A percentile compares a stretch with the other conserved stretches of the same genome.
phyloP scores from a whole-genome alignment of 2,113 vertebrate genomes.

The Silurus asotus region DNA sequence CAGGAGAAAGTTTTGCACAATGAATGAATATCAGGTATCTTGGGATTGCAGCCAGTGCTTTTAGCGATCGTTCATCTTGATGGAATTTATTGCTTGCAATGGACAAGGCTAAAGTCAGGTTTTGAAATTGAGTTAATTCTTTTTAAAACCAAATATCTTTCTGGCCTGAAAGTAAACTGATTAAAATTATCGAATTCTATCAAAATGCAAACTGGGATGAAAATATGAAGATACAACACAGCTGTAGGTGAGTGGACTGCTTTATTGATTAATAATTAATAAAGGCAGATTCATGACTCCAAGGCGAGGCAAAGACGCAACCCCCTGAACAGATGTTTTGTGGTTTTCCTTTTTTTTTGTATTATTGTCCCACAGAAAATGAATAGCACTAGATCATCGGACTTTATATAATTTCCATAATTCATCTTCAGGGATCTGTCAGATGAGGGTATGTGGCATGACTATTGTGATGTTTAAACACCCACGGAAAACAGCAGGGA shows the following conservation, averaged over 20 bases:
- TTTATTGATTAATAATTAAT: slow-evolving; percentile 7
- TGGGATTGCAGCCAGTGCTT: background rate
- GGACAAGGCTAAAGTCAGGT: background rate
- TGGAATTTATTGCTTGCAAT: background rate
- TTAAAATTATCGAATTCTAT: background rate
- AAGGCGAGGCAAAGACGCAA: background rate
- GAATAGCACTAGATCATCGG: slow-evolving; percentile 19
- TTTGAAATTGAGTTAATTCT: background rate
- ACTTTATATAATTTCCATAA: slow-evolving; percentile 43
- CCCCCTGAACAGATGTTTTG: background rate
- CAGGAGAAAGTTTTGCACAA: background rate
- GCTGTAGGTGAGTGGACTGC: background rate
- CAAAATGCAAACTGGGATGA: background rate
- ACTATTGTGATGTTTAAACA: slow-evolving; percentile 39
- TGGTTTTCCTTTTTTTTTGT: background rate
- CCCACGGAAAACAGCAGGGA: slow-evolving; percentile 35
- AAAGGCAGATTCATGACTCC: background rate
- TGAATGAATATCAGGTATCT: background rate
- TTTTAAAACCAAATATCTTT: background rate
- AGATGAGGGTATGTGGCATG: slow-evolving; percentile 17
- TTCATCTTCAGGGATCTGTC: slow-evolving; percentile 38
- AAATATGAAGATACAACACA: background rate
- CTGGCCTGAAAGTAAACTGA: background rate
- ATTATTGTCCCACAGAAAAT: slow-evolving; percentile 8
- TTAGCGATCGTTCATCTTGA: background rate